These are phyloP conservation scores for Microplitis manilae DNA, from an alignment of 2,888 invertebrate genomes.

Conservation along the genomic window DNA sequence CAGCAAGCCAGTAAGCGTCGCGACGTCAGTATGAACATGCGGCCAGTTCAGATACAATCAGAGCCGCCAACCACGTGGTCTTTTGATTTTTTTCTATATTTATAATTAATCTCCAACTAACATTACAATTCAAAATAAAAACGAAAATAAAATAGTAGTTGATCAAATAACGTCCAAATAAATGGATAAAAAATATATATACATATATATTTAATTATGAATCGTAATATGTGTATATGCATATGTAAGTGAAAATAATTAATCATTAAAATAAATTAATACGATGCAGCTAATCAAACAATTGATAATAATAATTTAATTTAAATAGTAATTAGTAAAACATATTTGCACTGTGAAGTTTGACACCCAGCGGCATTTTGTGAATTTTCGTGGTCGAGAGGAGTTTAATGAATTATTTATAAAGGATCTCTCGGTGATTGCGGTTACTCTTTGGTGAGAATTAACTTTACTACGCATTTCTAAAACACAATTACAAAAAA, in stretches of 20 bases:
- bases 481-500: not conserved
- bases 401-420: slow-evolving; percentile 43
- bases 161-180: not conserved
- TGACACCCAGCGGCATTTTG: slow-evolving; percentile 1
- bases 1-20: slow-evolving; percentile 49
- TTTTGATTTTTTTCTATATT: not conserved
- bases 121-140: not conserved
- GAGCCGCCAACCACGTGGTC: slow-evolving; percentile 48
- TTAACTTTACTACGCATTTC: not conserved
- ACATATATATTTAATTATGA: too few relatives aligned
- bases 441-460: slow-evolving; percentile 31
- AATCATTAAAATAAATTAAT: not conserved
- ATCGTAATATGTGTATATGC: too few relatives aligned
- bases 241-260: not conserved
- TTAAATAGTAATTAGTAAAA: not conserved
- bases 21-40: slow-evolving; percentile 50
- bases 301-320: slow-evolving; percentile 12
- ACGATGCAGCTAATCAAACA: too few relatives aligned
- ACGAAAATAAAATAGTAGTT: slow-evolving; percentile 3
- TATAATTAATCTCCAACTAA: not conserved
- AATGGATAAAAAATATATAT: too few relatives aligned
- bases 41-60: slow-evolving; percentile 33
- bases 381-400: slow-evolving; percentile 24
- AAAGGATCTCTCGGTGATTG: slow-evolving; percentile 33
- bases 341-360: slow-evolving; percentile 11